Conservation (phyloP, 2,888 invertebrate species). For the Cordilura impudica region DNA sequence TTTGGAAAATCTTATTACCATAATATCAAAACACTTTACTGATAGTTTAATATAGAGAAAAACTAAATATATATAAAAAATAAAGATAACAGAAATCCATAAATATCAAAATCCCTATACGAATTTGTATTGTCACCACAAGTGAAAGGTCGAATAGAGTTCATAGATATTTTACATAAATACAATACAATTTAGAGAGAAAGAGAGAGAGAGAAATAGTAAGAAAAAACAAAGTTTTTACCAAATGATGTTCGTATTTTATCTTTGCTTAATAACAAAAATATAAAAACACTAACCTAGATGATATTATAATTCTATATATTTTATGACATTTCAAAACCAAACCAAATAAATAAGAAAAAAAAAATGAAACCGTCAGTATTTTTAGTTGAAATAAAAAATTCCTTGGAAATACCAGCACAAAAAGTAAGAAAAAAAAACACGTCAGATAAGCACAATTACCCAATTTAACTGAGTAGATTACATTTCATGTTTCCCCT, state of each 20-base stretch:
- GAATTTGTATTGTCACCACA: not conserved
- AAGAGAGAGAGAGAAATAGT: no score
- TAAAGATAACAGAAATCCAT: not conserved
- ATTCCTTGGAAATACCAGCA: not conserved
- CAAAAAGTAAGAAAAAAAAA: constrained; percentile 31
- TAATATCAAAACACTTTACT: not conserved
- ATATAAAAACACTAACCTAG: constrained; percentile 9
- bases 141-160: constrained; percentile 24
- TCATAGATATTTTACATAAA: not conserved
- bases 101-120: not conserved
- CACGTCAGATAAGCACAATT: constrained; percentile 64
- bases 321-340: constrained; percentile 50
- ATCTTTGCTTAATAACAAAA: not conserved
- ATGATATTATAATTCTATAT: constrained; percentile 45
- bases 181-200: no score
- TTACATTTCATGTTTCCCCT: constrained; percentile 53
- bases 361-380: constrained; percentile 25
- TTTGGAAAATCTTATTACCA: constrained; percentile 38
- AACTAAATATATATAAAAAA: not conserved
- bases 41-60: constrained; percentile 3
- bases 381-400: constrained; percentile 16
- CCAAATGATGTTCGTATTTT: constrained; percentile 28
- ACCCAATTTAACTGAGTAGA: constrained; percentile 61
- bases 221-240: constrained; percentile 7
- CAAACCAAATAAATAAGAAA: not conserved